phyloP scores from a whole-genome alignment of 2,797 vertebrate species.

The Parambassis ranga region DNA sequence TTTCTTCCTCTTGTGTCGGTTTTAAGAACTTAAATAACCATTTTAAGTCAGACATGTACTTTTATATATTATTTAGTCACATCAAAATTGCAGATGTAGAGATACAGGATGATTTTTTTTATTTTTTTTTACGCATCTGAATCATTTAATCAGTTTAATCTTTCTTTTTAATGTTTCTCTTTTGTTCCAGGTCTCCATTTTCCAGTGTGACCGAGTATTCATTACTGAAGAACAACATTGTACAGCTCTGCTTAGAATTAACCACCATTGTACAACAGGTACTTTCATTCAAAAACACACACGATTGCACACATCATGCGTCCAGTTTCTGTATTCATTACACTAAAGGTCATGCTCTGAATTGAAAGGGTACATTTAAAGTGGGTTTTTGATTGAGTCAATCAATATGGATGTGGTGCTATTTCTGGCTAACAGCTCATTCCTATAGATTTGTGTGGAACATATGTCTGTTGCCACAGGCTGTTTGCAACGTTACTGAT shows the following conservation, averaged over 20 bases:
- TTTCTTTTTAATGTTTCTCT: conserved; percentile 14
- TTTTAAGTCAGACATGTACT: too few relatives aligned
- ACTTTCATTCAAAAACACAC: conserved; percentile 3
- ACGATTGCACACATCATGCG: background rate
- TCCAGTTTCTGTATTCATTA: background rate
- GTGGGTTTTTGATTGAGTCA: background rate
- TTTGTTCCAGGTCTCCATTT: conserved; percentile 87
- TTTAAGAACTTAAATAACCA: too few relatives aligned
- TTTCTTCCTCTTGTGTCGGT: too few relatives aligned
- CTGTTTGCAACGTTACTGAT: conserved; percentile 35
- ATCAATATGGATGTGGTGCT: background rate
- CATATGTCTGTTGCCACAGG: conserved; percentile 26
- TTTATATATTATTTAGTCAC: too few relatives aligned
- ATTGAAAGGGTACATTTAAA: background rate
- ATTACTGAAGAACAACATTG: conserved; percentile 93
- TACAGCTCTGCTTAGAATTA: conserved; percentile 93
- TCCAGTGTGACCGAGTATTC: conserved; percentile 95
- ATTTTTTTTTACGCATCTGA: background rate
- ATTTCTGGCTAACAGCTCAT: background rate
- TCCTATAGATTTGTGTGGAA: conserved; percentile 41
- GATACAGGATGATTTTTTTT: background rate
- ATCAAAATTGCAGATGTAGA: too few relatives aligned
- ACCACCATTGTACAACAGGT: conserved; percentile 96
- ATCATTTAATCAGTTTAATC: background rate
- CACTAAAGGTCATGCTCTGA: conserved; percentile 11